phyloP scores from a whole-genome alignment of 2,888 invertebrate species.

The Pyrgus malvae region DNA sequence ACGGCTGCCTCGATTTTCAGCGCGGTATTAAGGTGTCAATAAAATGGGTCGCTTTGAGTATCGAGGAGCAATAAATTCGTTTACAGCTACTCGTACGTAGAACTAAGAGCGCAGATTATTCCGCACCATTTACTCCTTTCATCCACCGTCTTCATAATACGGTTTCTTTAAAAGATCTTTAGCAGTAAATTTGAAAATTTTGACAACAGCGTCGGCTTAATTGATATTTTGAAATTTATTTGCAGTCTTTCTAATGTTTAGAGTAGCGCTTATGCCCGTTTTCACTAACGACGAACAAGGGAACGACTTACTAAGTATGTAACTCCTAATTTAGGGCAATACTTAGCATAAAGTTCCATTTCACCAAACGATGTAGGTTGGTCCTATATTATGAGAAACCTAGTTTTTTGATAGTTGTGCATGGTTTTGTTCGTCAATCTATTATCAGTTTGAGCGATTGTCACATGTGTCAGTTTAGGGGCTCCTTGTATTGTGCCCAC shows the following conservation, averaged over 20 bases:
- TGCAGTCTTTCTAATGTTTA: background rate
- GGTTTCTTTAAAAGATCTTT: slow-evolving; percentile 66
- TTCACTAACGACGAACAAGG: too few relatives aligned
- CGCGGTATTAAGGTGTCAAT: slow-evolving; percentile 64
- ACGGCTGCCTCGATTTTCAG: slow-evolving; percentile 33
- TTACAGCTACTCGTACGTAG: slow-evolving; percentile 70
- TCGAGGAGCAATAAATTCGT: slow-evolving; percentile 75
- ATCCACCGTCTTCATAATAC: slow-evolving; percentile 72
- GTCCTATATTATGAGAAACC: too few relatives aligned
- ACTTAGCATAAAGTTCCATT: too few relatives aligned
- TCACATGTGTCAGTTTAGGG: too few relatives aligned
- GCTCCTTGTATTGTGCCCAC: too few relatives aligned
- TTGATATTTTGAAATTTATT: slow-evolving; percentile 49
- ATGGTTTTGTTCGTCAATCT: too few relatives aligned
- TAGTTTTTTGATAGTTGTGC: too few relatives aligned
- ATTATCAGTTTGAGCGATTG: too few relatives aligned
- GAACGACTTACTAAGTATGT: too few relatives aligned
- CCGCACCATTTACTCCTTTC: slow-evolving; percentile 79
- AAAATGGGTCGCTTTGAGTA: slow-evolving; percentile 61
- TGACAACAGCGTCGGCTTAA: slow-evolving; percentile 57
- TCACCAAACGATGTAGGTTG: too few relatives aligned
- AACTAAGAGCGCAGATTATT: slow-evolving; percentile 79
- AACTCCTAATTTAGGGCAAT: too few relatives aligned
- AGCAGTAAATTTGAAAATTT: slow-evolving; percentile 63
- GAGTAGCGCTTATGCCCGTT: background rate